These are phyloP conservation scores for Cephus rjabovi DNA, from an alignment of 2,888 invertebrate species.

Conservation along the genomic window DNA sequence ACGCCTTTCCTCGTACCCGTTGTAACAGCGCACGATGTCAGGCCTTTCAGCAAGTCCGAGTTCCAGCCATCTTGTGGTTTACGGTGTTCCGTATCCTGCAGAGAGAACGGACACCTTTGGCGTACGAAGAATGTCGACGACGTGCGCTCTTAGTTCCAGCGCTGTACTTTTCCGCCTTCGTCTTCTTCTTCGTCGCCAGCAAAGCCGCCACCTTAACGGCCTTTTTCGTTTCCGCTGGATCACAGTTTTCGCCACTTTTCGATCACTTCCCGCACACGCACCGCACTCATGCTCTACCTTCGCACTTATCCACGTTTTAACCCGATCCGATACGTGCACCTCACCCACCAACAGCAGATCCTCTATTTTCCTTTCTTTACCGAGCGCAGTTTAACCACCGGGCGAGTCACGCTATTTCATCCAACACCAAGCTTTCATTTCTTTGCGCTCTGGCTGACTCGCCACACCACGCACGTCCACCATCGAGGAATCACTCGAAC, in stretches of 20 bases:
- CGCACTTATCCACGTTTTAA: conserved; percentile 10
- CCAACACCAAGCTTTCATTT: conserved; percentile 32
- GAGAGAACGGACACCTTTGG: conserved; percentile 6
- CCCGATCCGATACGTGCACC: background rate
- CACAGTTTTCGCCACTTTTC: conserved; percentile 48
- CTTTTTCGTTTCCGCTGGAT: conserved; percentile 23
- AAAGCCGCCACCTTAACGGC: conserved; percentile 24
- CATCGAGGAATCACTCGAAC: conserved; percentile 41
- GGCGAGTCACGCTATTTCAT: conserved; percentile 25
- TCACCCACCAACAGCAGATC: background rate
- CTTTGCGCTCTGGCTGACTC: conserved; percentile 18
- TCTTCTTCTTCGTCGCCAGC: background rate
- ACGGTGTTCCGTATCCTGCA: background rate
- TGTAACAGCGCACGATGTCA: background rate
- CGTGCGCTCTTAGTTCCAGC: conserved; percentile 21
- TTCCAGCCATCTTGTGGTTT: conserved; percentile 54
- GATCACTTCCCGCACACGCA: conserved; percentile 37
- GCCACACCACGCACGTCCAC: conserved; percentile 41
- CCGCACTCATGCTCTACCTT: conserved; percentile 33
- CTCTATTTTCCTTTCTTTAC: background rate
- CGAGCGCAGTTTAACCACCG: conserved; percentile 15
- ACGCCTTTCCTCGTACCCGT: background rate
- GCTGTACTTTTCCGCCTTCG: conserved; percentile 19
- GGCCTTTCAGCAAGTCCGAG: conserved; percentile 50
- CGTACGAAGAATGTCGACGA: background rate